A percentile compares a stretch with the other conserved stretches of the same genome.
These are phyloP conservation scores for Callospermophilus lateralis DNA, from an alignment of 2,113 vertebrate species.

Conservation along the genomic window DNA sequence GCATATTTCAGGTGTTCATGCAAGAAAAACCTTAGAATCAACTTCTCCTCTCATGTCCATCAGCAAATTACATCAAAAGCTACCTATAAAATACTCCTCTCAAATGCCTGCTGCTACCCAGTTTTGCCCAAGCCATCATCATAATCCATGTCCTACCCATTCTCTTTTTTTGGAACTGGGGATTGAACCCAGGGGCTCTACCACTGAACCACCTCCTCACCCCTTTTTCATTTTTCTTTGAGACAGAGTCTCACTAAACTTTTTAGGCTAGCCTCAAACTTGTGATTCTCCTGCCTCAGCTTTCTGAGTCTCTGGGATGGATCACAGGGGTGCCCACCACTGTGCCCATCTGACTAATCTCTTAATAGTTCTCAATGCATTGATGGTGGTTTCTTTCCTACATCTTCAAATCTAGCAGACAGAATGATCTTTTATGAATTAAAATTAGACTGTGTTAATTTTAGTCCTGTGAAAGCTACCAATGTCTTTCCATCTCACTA, in stretches of 20 bases:
- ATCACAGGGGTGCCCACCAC: too few relatives aligned
- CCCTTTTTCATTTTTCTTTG: too few relatives aligned
- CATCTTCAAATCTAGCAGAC: neutral
- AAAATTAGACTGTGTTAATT: neutral
- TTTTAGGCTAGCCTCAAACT: too few relatives aligned
- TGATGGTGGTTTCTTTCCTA: neutral
- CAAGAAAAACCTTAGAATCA: neutral
- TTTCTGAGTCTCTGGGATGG: too few relatives aligned
- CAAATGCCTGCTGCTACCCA: neutral
- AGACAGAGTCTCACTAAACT: too few relatives aligned
- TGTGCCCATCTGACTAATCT: neutral
- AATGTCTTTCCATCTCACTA: neutral
- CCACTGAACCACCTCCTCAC: too few relatives aligned
- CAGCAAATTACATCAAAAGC: neutral
- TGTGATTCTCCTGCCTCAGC: too few relatives aligned
- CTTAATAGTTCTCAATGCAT: neutral
- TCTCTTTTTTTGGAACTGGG: neutral
- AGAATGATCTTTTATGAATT: neutral
- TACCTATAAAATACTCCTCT: neutral
- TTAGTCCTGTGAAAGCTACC: neutral
- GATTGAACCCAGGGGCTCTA: too few relatives aligned
- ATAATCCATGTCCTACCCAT: too few relatives aligned
- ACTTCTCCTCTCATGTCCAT: neutral
- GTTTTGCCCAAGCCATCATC: neutral
- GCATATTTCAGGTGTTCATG: neutral